These are phyloP conservation scores for Mizuhopecten yessoensis DNA, from an alignment of 1,140 invertebrate species.

Conservation along the genomic window DNA sequence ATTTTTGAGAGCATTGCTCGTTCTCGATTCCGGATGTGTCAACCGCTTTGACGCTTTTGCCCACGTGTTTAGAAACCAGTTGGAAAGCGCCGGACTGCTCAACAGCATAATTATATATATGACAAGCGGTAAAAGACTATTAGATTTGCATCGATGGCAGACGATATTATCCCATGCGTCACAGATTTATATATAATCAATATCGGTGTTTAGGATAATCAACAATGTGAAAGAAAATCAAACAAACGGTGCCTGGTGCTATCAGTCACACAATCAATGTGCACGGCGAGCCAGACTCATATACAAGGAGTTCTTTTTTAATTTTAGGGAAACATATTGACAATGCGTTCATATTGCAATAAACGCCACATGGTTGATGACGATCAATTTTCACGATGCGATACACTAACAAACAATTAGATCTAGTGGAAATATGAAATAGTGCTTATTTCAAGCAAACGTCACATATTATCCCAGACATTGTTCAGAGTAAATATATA, in stretches of 20 bases:
- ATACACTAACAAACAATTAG: no score
- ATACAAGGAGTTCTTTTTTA: no score
- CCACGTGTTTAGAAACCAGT: not conserved
- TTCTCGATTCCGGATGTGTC: not conserved
- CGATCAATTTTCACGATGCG: no score
- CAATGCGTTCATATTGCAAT: not conserved
- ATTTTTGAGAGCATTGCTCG: no score
- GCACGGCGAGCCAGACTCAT: no score
- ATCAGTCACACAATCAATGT: not conserved
- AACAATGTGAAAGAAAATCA: not conserved
- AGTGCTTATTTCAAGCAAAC: no score
- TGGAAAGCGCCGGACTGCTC: not conserved
- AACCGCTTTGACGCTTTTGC: not conserved
- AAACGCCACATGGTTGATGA: not conserved
- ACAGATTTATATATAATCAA: not conserved
- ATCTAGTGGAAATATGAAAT: no score
- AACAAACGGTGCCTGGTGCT: not conserved
- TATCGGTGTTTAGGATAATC: not conserved
- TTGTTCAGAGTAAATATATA: no score
- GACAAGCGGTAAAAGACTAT: not conserved
- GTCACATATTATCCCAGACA: no score
- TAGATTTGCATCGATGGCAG: not conserved
- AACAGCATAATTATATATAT: not conserved
- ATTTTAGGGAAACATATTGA: not conserved
- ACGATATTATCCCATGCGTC: not conserved